These are phyloP conservation scores for Etheostoma spectabile DNA, from an alignment of 2,113 vertebrate species.

Conservation along the genomic window DNA sequence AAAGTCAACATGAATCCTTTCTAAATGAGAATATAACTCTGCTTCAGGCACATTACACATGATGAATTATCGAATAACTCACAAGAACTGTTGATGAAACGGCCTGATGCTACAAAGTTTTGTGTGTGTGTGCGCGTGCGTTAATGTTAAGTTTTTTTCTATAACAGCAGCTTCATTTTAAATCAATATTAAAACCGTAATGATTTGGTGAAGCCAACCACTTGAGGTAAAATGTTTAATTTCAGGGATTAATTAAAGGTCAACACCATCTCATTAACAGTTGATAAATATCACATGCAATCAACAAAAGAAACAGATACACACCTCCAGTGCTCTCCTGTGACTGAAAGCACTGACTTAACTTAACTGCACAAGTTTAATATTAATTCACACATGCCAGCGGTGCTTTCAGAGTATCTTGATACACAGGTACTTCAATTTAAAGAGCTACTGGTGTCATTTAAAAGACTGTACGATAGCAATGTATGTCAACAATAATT, in stretches of 20 bases:
- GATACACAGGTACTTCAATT: neutral
- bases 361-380: slow-evolving; percentile 10
- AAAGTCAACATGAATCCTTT: neutral
- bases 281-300: slow-evolving; percentile 74
- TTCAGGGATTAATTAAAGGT: slow-evolving; percentile 69
- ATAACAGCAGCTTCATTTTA: slow-evolving; percentile 22
- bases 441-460: slow-evolving; percentile 6
- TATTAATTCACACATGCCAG: slow-evolving; percentile 15
- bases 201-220: slow-evolving; percentile 53
- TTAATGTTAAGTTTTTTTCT: neutral
- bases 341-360: slow-evolving; percentile 11
- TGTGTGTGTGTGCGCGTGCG: slow-evolving; percentile 18
- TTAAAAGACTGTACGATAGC: neutral
- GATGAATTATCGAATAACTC: slow-evolving; percentile 51
- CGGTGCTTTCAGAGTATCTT: neutral
- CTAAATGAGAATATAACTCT: slow-evolving; percentile 22
- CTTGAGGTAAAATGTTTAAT: slow-evolving; percentile 59
- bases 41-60: slow-evolving; percentile 46
- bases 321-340: slow-evolving; percentile 34
- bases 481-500: slow-evolving; percentile 1
- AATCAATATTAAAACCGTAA: slow-evolving; percentile 42
- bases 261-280: slow-evolving; percentile 66
- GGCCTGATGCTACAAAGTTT: slow-evolving; percentile 5
- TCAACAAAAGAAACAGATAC: slow-evolving; percentile 51
- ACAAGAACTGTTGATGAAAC: slow-evolving; percentile 31